Evolutionary conservation across 23 tunicate genomes (phyloP).

Genomic region (Ciona savignyi): DNA sequence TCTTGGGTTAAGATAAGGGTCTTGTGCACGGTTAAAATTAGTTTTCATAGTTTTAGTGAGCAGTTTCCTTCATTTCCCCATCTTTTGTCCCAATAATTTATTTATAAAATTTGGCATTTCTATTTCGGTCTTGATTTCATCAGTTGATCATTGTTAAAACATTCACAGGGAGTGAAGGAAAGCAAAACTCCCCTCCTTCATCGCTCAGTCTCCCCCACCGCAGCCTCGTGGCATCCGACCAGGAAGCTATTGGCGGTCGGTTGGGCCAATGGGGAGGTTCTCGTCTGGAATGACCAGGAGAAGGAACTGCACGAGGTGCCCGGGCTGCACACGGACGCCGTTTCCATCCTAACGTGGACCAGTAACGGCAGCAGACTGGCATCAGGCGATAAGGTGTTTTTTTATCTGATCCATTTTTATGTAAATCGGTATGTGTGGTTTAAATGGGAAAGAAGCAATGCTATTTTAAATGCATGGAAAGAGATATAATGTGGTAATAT

Average conservation of each 20-base stretch:
- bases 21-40: too few relatives aligned
- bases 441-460: too few relatives aligned
- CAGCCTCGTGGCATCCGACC: constrained; percentile 59
- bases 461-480: too few relatives aligned
- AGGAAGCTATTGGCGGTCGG: constrained; percentile 60
- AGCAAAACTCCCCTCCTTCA: constrained; percentile 10
- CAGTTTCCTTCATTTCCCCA: too few relatives aligned
- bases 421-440: too few relatives aligned
- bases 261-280: constrained; percentile 70
- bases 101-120: background rate
- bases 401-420: too few relatives aligned
- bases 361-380: constrained; percentile 39
- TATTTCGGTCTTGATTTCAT: too few relatives aligned
- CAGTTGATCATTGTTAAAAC: too few relatives aligned
- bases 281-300: constrained; percentile 63
- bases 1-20: too few relatives aligned
- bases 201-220: constrained; percentile 26
- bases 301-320: constrained; percentile 43
- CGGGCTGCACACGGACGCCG: constrained; percentile 25
- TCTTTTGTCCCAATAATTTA: background rate
- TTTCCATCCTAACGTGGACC: constrained; percentile 50
- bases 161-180: constrained; percentile 27
- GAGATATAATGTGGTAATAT: too few relatives aligned
- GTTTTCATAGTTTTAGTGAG: too few relatives aligned
- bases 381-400: constrained; percentile 71